Conservation (phyloP, 2,113 vertebrate genomes). For the Chaetodon auriga region DNA sequence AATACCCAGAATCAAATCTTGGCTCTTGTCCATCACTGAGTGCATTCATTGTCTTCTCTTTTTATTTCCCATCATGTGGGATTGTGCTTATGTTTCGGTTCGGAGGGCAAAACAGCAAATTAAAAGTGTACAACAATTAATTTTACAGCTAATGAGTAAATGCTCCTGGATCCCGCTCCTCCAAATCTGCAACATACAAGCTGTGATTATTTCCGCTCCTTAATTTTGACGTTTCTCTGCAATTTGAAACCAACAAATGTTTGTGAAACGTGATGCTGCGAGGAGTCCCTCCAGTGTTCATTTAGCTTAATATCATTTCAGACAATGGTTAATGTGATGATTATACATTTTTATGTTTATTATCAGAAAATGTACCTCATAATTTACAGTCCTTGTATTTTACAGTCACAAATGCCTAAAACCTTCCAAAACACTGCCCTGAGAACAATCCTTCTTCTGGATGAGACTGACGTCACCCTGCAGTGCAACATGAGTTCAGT, state of each 20-base stretch:
- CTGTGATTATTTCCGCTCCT: background rate
- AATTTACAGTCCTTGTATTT: constrained; percentile 8
- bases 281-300: background rate
- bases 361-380: background rate
- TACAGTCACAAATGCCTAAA: background rate
- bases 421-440: background rate
- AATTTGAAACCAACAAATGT: background rate
- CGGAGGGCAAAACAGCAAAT: background rate
- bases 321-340: background rate
- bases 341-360: background rate
- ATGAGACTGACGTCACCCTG: background rate
- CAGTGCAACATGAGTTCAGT: background rate
- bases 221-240: background rate
- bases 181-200: background rate
- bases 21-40: background rate
- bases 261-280: background rate
- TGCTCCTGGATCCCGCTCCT: background rate
- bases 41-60: too few species aligned
- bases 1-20: background rate
- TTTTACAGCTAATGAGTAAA: background rate
- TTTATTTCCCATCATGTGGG: background rate
- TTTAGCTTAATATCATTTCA: background rate
- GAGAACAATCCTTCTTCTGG: background rate
- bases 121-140: background rate
- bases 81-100: background rate